Conservation (phyloP, 2,113 vertebrate species). For the Parus major region DNA sequence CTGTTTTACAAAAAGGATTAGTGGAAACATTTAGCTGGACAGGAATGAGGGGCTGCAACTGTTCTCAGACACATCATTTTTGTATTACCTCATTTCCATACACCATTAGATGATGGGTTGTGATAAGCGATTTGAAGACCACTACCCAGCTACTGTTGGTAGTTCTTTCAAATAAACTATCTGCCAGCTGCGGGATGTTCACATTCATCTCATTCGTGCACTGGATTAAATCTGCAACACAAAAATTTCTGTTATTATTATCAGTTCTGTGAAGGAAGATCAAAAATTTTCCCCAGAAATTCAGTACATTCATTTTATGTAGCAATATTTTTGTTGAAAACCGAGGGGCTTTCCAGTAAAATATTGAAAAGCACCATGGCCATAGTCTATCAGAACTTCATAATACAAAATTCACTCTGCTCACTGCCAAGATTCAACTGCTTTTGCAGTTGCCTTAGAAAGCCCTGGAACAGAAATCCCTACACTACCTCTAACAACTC, state of each 20-base stretch:
- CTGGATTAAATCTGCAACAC: conserved; percentile 90
- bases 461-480: not conserved
- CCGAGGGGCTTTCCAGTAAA: not conserved
- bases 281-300: not conserved
- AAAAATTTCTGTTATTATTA: not conserved
- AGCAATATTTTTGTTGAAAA: not conserved
- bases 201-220: conserved; percentile 97
- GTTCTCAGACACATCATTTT: not conserved
- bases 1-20: not conserved
- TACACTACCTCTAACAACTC: not conserved
- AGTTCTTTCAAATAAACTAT: conserved; percentile 96
- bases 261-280: not conserved
- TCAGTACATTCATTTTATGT: not conserved
- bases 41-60: not conserved
- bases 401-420: not conserved
- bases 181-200: conserved; percentile 95
- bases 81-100: conserved; percentile 94
- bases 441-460: not conserved
- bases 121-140: conserved; percentile 97
- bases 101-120: conserved; percentile 98
- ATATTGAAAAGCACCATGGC: not conserved
- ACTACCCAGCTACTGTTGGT: conserved; percentile 99
- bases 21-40: not conserved
- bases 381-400: not conserved
- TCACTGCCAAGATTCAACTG: not conserved